A percentile compares a stretch with the other conserved stretches of the same genome.
These are phyloP conservation scores for Philhelius pedissequus DNA, from an alignment of 2,888 invertebrate species.

Conservation along the genomic window DNA sequence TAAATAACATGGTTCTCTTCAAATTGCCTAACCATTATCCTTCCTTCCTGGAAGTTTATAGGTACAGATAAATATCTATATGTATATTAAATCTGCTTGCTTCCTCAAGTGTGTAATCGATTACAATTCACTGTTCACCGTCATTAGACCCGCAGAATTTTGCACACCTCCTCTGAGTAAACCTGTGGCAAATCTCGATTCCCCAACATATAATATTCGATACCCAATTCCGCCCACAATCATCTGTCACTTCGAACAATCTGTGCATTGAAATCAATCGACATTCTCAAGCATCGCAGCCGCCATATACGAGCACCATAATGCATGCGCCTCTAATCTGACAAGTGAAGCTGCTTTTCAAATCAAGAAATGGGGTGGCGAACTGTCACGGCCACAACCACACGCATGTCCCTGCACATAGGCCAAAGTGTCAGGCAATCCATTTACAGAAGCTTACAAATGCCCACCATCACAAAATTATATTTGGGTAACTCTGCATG, in stretches of 20 bases:
- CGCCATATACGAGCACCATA: no score
- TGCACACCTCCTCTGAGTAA: slow-evolving; percentile 2
- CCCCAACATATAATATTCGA: background rate
- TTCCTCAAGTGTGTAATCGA: slow-evolving; percentile 27
- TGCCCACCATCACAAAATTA: background rate
- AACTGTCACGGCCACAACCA: background rate
- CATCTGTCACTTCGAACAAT: slow-evolving; percentile 35
- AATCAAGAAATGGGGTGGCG: slow-evolving; percentile 11
- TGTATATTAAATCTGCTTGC: no score
- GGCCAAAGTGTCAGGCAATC: slow-evolving; percentile 31
- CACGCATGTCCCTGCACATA: slow-evolving; percentile 30
- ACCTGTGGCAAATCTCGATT: background rate
- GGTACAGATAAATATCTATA: slow-evolving; percentile 6
- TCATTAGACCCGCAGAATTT: slow-evolving; percentile 11
- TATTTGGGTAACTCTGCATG: background rate
- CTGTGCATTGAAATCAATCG: slow-evolving; percentile 53
- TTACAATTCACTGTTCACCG: background rate
- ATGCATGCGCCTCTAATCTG: slow-evolving; percentile 53
- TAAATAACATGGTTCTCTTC: background rate
- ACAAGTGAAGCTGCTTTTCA: slow-evolving; percentile 48
- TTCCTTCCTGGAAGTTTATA: background rate
- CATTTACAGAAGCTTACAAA: slow-evolving; percentile 31
- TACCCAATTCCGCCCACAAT: background rate
- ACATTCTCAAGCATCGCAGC: background rate
- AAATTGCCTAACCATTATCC: background rate